These are phyloP conservation scores for Pachyrhynchus sulphureomaculatus DNA, from an alignment of 1,140 invertebrate genomes.

Conservation along the genomic window DNA sequence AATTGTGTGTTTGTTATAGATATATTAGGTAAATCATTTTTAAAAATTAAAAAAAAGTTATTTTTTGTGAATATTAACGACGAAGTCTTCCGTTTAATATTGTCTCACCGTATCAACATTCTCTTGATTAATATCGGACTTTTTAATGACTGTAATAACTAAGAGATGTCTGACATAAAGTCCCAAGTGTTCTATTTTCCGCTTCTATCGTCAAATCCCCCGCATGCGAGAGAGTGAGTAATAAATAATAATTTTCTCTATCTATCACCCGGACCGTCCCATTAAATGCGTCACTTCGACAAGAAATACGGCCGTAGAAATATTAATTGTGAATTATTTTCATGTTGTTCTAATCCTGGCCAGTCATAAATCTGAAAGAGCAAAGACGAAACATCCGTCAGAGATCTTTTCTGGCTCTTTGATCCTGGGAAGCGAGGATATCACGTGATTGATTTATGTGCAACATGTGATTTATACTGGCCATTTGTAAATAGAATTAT, in stretches of 20 bases:
- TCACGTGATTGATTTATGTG: slow-evolving; percentile 15
- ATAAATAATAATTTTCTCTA: slow-evolving; percentile 33
- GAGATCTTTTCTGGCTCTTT: slow-evolving; percentile 23
- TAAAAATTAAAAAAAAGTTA: too few relatives aligned
- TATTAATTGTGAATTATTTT: slow-evolving; percentile 32
- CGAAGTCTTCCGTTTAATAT: too few relatives aligned
- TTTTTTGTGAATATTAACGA: too few relatives aligned
- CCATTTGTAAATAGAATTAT: too few relatives aligned
- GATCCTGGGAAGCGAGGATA: slow-evolving; percentile 17
- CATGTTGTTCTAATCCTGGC: slow-evolving; percentile 18
- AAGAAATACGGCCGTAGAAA: slow-evolving; percentile 28
- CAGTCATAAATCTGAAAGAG: slow-evolving; percentile 12
- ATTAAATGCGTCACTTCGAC: slow-evolving; percentile 26
- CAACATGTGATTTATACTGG: slow-evolving; percentile 11
- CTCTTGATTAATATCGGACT: slow-evolving; percentile 19
- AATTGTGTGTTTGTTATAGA: too few relatives aligned
- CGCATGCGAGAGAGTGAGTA: slow-evolving; percentile 5
- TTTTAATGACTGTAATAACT: slow-evolving; percentile 26
- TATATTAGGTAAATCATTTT: too few relatives aligned
- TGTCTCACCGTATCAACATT: slow-evolving; percentile 11
- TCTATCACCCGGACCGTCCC: slow-evolving; percentile 27
- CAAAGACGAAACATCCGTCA: slow-evolving; percentile 26
- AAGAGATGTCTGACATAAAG: slow-evolving; percentile 18
- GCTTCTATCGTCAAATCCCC: slow-evolving; percentile 23
- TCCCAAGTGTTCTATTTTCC: slow-evolving; percentile 30